Conservation (phyloP, 2,888 invertebrate species). For the Cryptocheilus praepositus region DNA sequence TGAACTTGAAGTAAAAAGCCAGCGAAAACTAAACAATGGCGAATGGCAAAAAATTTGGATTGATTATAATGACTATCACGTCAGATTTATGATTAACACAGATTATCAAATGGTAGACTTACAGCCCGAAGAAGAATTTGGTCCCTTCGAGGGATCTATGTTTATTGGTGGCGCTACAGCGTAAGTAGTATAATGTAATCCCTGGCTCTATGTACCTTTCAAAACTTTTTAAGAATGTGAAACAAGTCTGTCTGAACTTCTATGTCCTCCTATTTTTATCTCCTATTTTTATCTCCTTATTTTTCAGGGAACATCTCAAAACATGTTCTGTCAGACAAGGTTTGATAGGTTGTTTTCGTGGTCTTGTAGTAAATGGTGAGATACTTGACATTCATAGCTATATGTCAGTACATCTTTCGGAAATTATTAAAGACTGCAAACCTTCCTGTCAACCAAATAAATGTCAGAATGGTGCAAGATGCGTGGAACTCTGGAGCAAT, state of each 20-base stretch:
- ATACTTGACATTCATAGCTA: constrained; percentile 93
- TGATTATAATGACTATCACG: constrained; percentile 95
- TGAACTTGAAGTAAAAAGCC: constrained; percentile 88
- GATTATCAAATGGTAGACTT: constrained; percentile 92
- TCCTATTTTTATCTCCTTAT: constrained; percentile 2
- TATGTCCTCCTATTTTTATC: too few relatives aligned
- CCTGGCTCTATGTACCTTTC: neutral
- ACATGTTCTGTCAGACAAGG: constrained; percentile 91
- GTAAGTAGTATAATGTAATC: constrained; percentile 77
- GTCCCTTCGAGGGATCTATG: constrained; percentile 95
- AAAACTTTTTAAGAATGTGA: too few relatives aligned
- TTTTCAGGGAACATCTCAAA: constrained; percentile 83
- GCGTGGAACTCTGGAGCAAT: constrained; percentile 93
- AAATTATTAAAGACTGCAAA: constrained; percentile 94
- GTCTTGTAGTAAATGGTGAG: constrained; percentile 93
- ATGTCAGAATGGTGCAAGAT: constrained; percentile 92
- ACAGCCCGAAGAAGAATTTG: constrained; percentile 90
- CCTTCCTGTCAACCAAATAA: constrained; percentile 96
- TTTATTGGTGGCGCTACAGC: constrained; percentile 94
- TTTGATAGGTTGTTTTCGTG: constrained; percentile 94
- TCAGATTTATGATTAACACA: constrained; percentile 93
- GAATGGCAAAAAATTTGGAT: constrained; percentile 98
- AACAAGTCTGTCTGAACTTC: neutral
- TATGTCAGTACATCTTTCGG: constrained; percentile 93
- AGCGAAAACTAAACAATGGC: constrained; percentile 89